Evolutionary conservation across 2,797 vertebrate genomes (phyloP).

Genomic region (Meriones psammophilus): DNA sequence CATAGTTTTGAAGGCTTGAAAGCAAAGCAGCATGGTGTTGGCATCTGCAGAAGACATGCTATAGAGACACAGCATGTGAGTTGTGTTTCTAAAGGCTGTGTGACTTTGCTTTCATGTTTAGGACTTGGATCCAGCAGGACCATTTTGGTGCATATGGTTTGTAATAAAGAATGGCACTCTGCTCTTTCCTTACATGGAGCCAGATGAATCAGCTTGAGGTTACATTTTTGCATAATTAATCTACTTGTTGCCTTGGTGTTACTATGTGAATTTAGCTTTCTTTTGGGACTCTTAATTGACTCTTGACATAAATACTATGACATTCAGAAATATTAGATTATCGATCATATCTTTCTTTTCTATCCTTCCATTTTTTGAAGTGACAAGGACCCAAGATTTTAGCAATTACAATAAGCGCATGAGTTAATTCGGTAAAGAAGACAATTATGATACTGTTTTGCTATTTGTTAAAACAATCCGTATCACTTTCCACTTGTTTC

Average conservation of each 20-base stretch:
- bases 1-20: not conserved
- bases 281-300: not conserved
- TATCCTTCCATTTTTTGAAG: not conserved
- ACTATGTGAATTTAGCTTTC: not conserved
- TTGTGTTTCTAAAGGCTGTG: not conserved
- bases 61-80: not conserved
- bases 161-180: not conserved
- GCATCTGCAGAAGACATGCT: not conserved
- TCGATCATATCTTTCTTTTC: not conserved
- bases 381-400: not conserved
- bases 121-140: not conserved
- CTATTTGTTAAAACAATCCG: not conserved
- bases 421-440: not conserved
- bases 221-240: not conserved
- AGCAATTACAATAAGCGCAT: not conserved
- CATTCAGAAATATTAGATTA: not conserved
- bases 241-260: not conserved
- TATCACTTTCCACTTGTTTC: not conserved
- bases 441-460: not conserved
- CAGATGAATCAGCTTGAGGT: not conserved
- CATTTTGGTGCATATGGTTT: not conserved
- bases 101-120: not conserved
- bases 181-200: not conserved
- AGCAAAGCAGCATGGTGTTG: not conserved
- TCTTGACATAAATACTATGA: not conserved